phyloP scores from a whole-genome alignment of 2,888 invertebrate genomes.

The Sympetrum striolatum region DNA sequence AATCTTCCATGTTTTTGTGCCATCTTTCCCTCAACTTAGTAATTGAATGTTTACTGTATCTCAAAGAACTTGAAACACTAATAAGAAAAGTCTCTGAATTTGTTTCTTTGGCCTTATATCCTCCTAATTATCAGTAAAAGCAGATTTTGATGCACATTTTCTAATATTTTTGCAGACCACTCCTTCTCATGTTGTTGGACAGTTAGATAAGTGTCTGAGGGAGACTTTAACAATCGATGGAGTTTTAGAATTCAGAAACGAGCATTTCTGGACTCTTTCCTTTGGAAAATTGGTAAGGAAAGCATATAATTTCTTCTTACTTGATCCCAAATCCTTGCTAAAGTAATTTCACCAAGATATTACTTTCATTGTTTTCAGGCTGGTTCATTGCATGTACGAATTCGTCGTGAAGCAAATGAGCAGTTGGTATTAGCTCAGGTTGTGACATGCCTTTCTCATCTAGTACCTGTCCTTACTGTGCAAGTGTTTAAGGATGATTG shows the following conservation, averaged over 20 bases:
- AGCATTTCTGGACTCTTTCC: conserved; percentile 70
- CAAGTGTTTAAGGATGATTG: conserved; percentile 58
- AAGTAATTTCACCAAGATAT: too few relatives aligned
- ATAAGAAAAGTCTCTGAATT: too few relatives aligned
- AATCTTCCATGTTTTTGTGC: too few relatives aligned
- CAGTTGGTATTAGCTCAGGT: conserved; percentile 67
- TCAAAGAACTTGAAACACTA: too few relatives aligned
- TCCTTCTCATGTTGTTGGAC: conserved; percentile 66
- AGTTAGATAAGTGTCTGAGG: conserved; percentile 66
- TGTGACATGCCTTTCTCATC: conserved; percentile 63
- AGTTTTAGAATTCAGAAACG: conserved; percentile 68
- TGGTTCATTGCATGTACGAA: conserved; percentile 66
- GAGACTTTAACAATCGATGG: conserved; percentile 70
- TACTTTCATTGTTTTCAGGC: conserved; percentile 56
- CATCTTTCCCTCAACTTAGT: too few relatives aligned
- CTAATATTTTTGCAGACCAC: conserved; percentile 61
- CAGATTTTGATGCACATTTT: neutral
- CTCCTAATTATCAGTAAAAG: neutral
- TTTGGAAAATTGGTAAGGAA: conserved; percentile 64
- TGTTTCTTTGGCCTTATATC: neutral
- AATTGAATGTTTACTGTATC: neutral
- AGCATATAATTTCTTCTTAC: neutral
- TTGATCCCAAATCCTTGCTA: neutral
- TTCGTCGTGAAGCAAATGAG: conserved; percentile 68
- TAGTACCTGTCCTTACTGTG: conserved; percentile 65